Base-by-base conservation (phyloP, 2,888 invertebrate genomes). In the Parnassius orleans region DNA sequence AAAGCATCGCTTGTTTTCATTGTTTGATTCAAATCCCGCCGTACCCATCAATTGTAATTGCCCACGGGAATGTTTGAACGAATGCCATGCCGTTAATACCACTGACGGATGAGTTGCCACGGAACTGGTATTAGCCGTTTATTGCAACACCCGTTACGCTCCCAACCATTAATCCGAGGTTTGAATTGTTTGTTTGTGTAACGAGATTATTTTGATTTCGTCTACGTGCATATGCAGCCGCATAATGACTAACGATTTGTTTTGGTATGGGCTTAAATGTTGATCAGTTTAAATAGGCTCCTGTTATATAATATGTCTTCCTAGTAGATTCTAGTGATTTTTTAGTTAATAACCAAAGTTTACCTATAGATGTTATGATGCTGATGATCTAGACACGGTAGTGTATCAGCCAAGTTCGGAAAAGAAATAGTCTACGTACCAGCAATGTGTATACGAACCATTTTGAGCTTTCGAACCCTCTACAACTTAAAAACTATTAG, bases 51-150 rank as follows among this genome's bases (percentile, higher is more conserved):
- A 55, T 46, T 51, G 33, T 52, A 56, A 52, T 57, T 46, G 54
- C 10, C 15, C 33, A 9, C 15, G 15, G 53, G 10, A 41, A 53
- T 51, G 42, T 64, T 61, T 56, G 56, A 61, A 61, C 61, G 52
- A 56, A 44, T 47, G n/a, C 51, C 56, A 46, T 53, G 41, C n/a
- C 41, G 57, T 48, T 62, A 62, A 62, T 62, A 24, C 62, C 48
- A 14, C 3, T 15, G 57, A 48, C 19, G 53, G 57, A 62, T 57
- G 62, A 43, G 53, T 53, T 33, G 44, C 62, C 62, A 62, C 62
- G 62, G 43, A 62, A 62, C 43, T n/a, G 62, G 57, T 12, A 57
- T 57, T 62, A 62, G 53, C n/a, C 48, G 42, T 48, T 24, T 10
- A 51, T 46, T 41, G 56, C 44, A 43, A 14, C 57, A 56, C 41